These are phyloP conservation scores for Papilio protenor DNA, from an alignment of 2,888 invertebrate species.

Conservation along the genomic window DNA sequence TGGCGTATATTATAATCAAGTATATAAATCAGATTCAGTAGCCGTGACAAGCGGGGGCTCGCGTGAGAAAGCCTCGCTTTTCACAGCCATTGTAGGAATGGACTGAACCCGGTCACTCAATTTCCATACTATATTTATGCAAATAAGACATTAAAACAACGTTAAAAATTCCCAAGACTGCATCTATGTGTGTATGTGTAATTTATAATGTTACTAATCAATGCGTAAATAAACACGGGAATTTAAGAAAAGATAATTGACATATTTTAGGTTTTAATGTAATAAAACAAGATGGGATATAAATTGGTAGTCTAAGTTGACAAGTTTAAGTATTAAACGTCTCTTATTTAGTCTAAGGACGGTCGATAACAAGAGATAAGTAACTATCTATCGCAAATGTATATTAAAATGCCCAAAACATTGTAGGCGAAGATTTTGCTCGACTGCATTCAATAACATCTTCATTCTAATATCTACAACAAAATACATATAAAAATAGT, in stretches of 20 bases:
- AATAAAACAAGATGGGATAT: too few relatives aligned
- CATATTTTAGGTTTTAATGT: too few relatives aligned
- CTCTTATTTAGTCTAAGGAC: neutral
- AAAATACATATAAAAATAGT: conserved; percentile 50
- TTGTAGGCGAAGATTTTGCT: conserved; percentile 45
- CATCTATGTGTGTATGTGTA: neutral
- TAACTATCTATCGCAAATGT: neutral
- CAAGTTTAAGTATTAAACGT: neutral
- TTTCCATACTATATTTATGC: conserved; percentile 60
- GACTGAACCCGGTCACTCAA: conserved; percentile 56
- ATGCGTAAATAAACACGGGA: neutral
- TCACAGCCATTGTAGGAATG: conserved; percentile 63
- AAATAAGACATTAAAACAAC: conserved; percentile 52
- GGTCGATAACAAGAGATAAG: neutral
- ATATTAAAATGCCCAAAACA: conserved; percentile 29
- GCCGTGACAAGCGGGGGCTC: conserved; percentile 52
- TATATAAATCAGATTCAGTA: conserved; percentile 55
- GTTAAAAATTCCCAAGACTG: conserved; percentile 39
- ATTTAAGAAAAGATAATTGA: too few relatives aligned
- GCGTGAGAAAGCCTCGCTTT: conserved; percentile 63
- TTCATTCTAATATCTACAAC: conserved; percentile 44
- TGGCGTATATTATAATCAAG: conserved; percentile 43
- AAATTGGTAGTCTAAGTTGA: too few relatives aligned
- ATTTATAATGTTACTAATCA: neutral
- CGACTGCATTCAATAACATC: conserved; percentile 56